Percentiles rank a stretch among this genome's conserved stretches.
These are phyloP conservation scores for Alviniconcha strummeri DNA, from an alignment of 2,888 invertebrate genomes.

Conservation along the genomic window DNA sequence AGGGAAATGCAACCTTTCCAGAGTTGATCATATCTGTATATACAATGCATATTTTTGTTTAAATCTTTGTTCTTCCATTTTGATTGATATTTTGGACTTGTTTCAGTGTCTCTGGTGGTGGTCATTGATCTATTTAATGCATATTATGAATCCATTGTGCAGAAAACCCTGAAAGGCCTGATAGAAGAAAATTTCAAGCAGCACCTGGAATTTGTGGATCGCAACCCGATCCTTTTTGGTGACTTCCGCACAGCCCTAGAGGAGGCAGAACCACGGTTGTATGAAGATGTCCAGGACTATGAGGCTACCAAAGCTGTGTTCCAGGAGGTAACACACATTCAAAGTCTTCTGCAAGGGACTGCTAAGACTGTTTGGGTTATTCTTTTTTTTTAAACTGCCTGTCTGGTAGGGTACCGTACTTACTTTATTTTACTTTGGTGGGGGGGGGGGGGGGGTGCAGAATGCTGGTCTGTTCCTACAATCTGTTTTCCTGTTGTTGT, in stretches of 20 bases:
- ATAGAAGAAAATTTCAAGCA: constrained; percentile 75
- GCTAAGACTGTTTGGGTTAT: not conserved
- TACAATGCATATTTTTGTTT: too few species aligned
- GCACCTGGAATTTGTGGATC: constrained; percentile 81
- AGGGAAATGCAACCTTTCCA: too few species aligned
- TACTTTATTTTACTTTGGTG: not conserved
- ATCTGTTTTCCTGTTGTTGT: too few species aligned
- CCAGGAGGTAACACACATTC: constrained; percentile 80
- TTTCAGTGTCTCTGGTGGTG: too few species aligned
- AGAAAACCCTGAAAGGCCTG: constrained; percentile 61
- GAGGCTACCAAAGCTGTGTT: constrained; percentile 91
- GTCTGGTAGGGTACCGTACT: too few species aligned
- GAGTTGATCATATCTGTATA: too few species aligned
- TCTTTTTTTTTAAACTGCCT: not conserved
- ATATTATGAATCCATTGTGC: not conserved
- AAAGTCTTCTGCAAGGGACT: not conserved
- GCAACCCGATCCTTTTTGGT: constrained; percentile 90
- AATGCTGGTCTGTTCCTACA: too few species aligned
- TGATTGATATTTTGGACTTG: too few species aligned
- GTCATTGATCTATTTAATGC: too few species aligned
- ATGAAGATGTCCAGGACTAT: constrained; percentile 93
- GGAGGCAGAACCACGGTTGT: constrained; percentile 85
- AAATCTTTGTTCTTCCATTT: too few species aligned
- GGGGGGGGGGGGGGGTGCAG: too few species aligned
- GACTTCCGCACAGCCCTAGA: constrained; percentile 91